These are phyloP conservation scores for Drosophila birchii DNA, from an alignment of 2,888 invertebrate genomes.

Conservation along the genomic window DNA sequence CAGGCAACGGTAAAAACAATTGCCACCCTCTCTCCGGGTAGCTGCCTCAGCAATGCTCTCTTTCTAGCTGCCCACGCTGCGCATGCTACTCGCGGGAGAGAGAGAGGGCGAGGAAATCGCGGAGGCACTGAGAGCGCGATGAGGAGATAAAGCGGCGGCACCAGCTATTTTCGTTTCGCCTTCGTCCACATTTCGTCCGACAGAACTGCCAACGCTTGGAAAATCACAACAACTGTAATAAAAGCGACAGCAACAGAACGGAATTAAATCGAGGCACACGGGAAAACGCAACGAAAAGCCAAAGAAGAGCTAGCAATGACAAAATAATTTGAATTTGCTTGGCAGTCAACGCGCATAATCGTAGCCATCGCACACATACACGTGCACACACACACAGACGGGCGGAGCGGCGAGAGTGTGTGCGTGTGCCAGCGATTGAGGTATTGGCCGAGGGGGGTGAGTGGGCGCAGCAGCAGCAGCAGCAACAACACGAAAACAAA, in stretches of 20 bases:
- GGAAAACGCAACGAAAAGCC: conserved; percentile 3
- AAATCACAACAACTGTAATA: conserved; percentile 11
- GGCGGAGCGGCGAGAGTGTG: conserved; percentile 18
- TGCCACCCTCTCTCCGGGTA: conserved; percentile 62
- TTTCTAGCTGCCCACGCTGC: conserved; percentile 48
- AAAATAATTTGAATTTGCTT: conserved; percentile 35
- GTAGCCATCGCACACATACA: conserved; percentile 65
- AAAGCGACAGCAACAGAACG: not conserved
- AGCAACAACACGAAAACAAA: conserved; percentile 37
- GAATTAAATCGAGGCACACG: conserved; percentile 17
- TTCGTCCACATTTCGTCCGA: conserved; percentile 49
- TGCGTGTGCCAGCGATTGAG: conserved; percentile 43
- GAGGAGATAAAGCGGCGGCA: conserved; percentile 56
- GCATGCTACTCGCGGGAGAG: conserved; percentile 37
- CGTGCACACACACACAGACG: conserved; percentile 22
- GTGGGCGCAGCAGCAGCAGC: conserved; percentile 47
- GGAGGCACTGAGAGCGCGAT: conserved; percentile 43
- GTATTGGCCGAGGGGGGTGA: conserved; percentile 22
- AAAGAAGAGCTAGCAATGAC: conserved; percentile 21
- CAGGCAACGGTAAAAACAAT: conserved; percentile 13
- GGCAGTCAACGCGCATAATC: conserved; percentile 73
- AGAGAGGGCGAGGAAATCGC: conserved; percentile 9
- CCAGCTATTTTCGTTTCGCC: conserved; percentile 65
- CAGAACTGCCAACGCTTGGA: conserved; percentile 26
- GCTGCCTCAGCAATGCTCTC: conserved; percentile 36